Conservation (phyloP, 2,888 invertebrate species). For the Ormyrus thymus region DNA sequence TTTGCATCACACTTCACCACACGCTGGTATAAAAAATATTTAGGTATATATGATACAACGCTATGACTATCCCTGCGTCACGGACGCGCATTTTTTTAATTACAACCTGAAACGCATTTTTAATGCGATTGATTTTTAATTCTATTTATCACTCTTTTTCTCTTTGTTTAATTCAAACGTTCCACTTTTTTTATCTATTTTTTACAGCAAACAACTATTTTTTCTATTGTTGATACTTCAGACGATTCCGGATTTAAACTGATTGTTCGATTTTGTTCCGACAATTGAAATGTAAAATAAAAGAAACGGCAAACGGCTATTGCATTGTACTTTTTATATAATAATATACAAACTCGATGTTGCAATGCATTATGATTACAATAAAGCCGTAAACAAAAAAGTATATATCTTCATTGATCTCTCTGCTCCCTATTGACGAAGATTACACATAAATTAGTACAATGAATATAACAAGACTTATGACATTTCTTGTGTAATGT, state of each 20-base stretch:
- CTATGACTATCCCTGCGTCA: conserved; percentile 53
- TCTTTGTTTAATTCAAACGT: conserved; percentile 39
- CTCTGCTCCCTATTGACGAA: too few relatives aligned
- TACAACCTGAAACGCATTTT: conserved; percentile 55
- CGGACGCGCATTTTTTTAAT: conserved; percentile 45
- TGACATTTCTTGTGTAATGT: too few relatives aligned
- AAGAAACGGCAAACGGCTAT: too few relatives aligned
- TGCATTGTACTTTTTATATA: too few relatives aligned
- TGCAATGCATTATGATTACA: too few relatives aligned
- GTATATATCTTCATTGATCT: too few relatives aligned
- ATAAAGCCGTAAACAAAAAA: too few relatives aligned
- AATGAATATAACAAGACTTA: too few relatives aligned
- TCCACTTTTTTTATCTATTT: conserved; percentile 4
- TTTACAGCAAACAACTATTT: conserved; percentile 34
- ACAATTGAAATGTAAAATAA: conserved; percentile 12
- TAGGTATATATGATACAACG: conserved; percentile 46
- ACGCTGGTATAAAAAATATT: conserved; percentile 56
- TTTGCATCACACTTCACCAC: conserved; percentile 25
- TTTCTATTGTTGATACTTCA: conserved; percentile 27
- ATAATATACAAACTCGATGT: too few relatives aligned
- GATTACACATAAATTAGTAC: too few relatives aligned
- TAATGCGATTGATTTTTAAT: conserved; percentile 46
- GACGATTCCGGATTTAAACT: conserved; percentile 23
- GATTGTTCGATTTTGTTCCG: conserved; percentile 19
- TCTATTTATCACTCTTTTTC: conserved; percentile 50